Evolutionary conservation across 2,113 vertebrate genomes (phyloP), one percentile per base, ranked within the genome.

Genomic region (Tachuris rubrigastra): DNA sequence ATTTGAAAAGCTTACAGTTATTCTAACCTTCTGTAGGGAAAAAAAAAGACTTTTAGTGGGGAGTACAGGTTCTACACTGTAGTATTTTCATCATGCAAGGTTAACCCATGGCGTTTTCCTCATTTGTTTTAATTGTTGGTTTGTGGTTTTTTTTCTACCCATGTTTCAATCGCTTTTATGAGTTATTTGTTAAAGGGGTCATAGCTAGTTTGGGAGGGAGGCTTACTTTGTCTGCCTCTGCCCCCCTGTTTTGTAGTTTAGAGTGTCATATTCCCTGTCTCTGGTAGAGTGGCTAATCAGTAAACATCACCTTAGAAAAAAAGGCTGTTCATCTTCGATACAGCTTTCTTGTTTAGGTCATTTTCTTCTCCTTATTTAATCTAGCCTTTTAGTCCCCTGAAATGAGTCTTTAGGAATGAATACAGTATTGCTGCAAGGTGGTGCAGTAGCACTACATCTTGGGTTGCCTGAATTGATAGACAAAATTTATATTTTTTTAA

Each of bases 401-500:
- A 93, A 86, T 82, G 75, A 96, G 92, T 97, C 94, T 95, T 94
- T 88, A 93, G 79, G 89, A 95, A 82, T 72, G 90, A 95, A 85
- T 97, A 96, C 86, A 96, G 92, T 97, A 94, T 97, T 97, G 95
- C 97, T 97, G 97, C 97, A 92, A 97, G 92, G 97, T 97, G 96
- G 95, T 97, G 94, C 89, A 85, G 27, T 95, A 87, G 97, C 96
- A 95, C 97, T 95, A 80, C 95, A 96, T 97, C 93, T 95, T 97
- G 97, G 95, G 95, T 97, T 97, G 97, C 96, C 96, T 97, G 95
- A 97, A 96, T 93, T 96, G 94, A 97, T 96, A 97, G 95, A 97
- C 96, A 11, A 97, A 97, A 97, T 92, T 97, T 97, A 96, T 97
- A 97, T 97, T 96, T 95, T 91, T 95, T 97, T 96, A 97, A 96